A percentile compares a stretch with the other conserved stretches of the same genome.
phyloP scores from a whole-genome alignment of 2,797 vertebrate species.

The Sebastes alutus region DNA sequence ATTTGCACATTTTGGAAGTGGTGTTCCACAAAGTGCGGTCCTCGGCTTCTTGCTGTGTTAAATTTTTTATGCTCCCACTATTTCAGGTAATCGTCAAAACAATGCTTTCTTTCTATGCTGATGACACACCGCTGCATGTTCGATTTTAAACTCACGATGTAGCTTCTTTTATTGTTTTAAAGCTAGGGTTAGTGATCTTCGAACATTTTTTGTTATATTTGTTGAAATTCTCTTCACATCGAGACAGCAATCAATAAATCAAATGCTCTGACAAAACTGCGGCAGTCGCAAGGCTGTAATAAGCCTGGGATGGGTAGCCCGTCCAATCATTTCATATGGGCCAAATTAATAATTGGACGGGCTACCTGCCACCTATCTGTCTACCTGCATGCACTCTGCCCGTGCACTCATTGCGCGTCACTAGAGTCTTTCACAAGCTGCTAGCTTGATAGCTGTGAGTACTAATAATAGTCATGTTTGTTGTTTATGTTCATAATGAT shows the following conservation, averaged over 20 bases:
- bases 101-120: background rate
- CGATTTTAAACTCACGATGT: background rate
- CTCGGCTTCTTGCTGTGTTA: background rate
- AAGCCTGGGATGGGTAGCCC: background rate
- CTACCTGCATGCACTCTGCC: no score
- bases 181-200: background rate
- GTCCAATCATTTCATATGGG: background rate
- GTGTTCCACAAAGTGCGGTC: background rate
- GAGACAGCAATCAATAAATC: background rate
- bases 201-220: background rate
- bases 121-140: background rate
- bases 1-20: background rate
- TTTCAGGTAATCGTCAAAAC: background rate
- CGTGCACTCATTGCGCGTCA: no score
- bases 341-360: no score
- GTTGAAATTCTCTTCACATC: background rate
- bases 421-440: no score
- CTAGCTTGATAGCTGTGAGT: background rate
- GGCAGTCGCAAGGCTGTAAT: background rate
- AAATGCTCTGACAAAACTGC: background rate
- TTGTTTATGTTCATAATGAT: background rate
- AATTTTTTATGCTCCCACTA: background rate
- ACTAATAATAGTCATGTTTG: background rate
- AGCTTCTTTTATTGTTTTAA: background rate
- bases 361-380: no score